These are phyloP conservation scores for Oryzias melastigma DNA, from an alignment of 2,113 vertebrate species.

Conservation along the genomic window DNA sequence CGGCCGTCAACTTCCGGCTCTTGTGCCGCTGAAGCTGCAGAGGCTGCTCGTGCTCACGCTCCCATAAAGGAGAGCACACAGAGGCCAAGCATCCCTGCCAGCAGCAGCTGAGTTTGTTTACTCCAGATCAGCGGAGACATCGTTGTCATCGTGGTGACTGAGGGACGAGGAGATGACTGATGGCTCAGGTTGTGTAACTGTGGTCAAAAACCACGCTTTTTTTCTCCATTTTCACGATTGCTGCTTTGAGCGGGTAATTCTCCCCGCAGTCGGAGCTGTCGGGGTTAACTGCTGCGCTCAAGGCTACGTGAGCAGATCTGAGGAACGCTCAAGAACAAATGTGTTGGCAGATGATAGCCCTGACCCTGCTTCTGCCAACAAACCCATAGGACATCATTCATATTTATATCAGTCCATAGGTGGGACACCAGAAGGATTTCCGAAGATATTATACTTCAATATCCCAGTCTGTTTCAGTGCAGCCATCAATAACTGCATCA, in stretches of 20 bases:
- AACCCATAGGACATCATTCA: slow-evolving; percentile 40
- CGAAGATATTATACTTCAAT: slow-evolving; percentile 33
- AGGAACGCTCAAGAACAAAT: not conserved
- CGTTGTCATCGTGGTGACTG: slow-evolving; percentile 43
- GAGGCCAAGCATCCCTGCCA: slow-evolving; percentile 54
- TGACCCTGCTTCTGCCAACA: slow-evolving; percentile 34
- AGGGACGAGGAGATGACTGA: slow-evolving; percentile 35
- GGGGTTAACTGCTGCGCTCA: slow-evolving; percentile 24
- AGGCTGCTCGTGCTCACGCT: slow-evolving; percentile 8
- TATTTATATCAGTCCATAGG: slow-evolving; percentile 23
- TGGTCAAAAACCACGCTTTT: not conserved
- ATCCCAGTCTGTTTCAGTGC: slow-evolving; percentile 23
- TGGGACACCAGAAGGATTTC: slow-evolving; percentile 36
- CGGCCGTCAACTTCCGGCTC: slow-evolving; percentile 21
- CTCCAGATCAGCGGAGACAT: slow-evolving; percentile 52
- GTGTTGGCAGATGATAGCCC: slow-evolving; percentile 13
- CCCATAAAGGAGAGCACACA: slow-evolving; percentile 31
- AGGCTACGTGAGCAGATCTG: slow-evolving; percentile 17
- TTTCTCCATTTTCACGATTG: not conserved
- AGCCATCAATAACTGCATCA: slow-evolving; percentile 27
- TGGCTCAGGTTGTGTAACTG: slow-evolving; percentile 28
- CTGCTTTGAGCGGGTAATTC: slow-evolving; percentile 11
- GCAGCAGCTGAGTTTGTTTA: slow-evolving; percentile 39
- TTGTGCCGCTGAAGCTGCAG: slow-evolving; percentile 11
- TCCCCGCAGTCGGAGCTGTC: not conserved